These are phyloP conservation scores for Campopleginae sp. DNA, from an alignment of 2,888 invertebrate species.

Conservation along the genomic window DNA sequence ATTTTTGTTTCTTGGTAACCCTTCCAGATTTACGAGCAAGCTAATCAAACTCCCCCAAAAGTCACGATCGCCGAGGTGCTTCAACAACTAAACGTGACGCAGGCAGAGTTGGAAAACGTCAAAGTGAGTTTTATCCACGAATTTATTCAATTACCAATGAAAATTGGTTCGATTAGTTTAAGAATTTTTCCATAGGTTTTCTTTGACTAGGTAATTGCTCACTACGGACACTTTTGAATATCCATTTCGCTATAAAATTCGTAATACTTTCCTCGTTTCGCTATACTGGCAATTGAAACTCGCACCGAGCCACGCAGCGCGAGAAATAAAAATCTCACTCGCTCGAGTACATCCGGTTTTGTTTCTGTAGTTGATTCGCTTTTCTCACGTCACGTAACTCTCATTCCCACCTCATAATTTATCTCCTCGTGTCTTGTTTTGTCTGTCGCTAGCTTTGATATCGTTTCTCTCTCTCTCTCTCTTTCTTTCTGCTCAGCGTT, in stretches of 20 bases:
- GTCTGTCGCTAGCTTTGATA: slow-evolving; percentile 37
- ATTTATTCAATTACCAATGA: slow-evolving; percentile 12
- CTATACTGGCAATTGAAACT: slow-evolving; percentile 50
- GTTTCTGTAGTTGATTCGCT: slow-evolving; percentile 58
- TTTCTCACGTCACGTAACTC: slow-evolving; percentile 55
- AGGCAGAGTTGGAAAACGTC: slow-evolving; percentile 94
- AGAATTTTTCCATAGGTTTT: slow-evolving; percentile 49
- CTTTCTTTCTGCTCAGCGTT: slow-evolving; percentile 6
- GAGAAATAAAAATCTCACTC: slow-evolving; percentile 53
- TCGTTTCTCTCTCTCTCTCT: neutral
- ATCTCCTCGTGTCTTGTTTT: slow-evolving; percentile 43
- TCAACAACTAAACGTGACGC: slow-evolving; percentile 93
- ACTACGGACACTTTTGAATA: neutral
- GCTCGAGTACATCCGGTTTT: slow-evolving; percentile 49
- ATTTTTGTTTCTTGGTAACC: neutral
- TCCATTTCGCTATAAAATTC: slow-evolving; percentile 33
- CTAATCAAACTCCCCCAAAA: slow-evolving; percentile 85
- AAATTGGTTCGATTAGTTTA: slow-evolving; percentile 39
- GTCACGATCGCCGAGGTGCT: slow-evolving; percentile 93
- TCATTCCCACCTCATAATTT: slow-evolving; percentile 38
- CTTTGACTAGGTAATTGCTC: slow-evolving; percentile 52
- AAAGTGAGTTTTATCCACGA: slow-evolving; percentile 87
- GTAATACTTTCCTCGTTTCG: slow-evolving; percentile 35
- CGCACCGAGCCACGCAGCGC: slow-evolving; percentile 56
- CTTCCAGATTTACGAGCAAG: slow-evolving; percentile 76